phyloP scores from a whole-genome alignment of 2,113 vertebrate species.

The Neotragus moschatus region DNA sequence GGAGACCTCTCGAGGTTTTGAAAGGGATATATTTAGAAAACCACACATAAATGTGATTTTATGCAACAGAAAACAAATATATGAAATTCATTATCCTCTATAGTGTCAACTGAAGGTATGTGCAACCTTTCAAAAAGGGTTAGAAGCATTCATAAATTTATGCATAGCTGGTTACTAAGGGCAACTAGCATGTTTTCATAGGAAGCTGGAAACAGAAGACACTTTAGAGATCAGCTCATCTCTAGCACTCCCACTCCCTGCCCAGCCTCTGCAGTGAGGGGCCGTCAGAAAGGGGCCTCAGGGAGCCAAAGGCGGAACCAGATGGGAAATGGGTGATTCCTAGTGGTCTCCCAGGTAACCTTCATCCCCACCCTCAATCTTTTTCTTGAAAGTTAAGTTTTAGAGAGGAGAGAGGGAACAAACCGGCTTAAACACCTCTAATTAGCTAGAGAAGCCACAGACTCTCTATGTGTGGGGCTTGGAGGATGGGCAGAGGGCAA shows the following conservation, averaged over 20 bases:
- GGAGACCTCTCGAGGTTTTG: constrained; percentile 2
- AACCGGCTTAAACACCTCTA: neutral
- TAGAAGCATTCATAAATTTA: constrained; percentile 66
- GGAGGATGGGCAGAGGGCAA: neutral
- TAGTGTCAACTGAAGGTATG: constrained; percentile 47
- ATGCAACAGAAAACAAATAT: constrained; percentile 53
- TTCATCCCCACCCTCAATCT: neutral
- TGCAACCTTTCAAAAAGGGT: constrained; percentile 59
- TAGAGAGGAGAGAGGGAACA: neutral
- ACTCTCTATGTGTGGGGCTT: neutral
- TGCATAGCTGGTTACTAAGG: constrained; percentile 70
- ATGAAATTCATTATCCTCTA: constrained; percentile 53
- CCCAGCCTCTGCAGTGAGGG: neutral
- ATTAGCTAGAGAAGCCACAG: neutral
- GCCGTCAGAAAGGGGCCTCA: neutral
- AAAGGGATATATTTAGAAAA: constrained; percentile 43
- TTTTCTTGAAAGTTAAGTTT: constrained; percentile 22
- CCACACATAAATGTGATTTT: constrained; percentile 55
- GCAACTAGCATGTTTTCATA: constrained; percentile 65
- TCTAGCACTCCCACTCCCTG: neutral
- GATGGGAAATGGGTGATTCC: neutral
- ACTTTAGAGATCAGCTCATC: constrained; percentile 46
- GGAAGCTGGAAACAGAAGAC: constrained; percentile 45
- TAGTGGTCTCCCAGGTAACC: neutral
- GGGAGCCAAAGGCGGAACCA: neutral